These are phyloP conservation scores for Caloenas nicobarica DNA, from an alignment of 2,113 vertebrate species.

Conservation along the genomic window DNA sequence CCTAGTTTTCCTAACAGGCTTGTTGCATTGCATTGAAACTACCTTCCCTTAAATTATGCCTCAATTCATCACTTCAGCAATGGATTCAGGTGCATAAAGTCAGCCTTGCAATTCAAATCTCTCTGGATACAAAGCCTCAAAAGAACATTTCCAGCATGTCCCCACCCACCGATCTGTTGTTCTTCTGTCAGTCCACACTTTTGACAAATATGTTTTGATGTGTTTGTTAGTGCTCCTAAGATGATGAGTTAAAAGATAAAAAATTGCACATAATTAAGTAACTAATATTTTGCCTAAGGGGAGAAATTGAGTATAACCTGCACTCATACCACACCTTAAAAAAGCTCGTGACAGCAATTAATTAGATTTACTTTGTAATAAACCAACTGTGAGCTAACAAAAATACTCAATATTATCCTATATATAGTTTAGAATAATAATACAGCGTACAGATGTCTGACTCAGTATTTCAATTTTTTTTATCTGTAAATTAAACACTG, in stretches of 20 bases:
- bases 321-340: background rate
- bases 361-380: background rate
- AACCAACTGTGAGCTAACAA: background rate
- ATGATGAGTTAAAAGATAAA: background rate
- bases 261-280: background rate
- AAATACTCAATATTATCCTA: background rate
- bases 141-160: background rate
- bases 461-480: background rate
- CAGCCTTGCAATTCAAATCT: background rate
- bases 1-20: background rate
- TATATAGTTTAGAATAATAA: background rate
- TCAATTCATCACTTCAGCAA: background rate
- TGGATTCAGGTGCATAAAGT: background rate
- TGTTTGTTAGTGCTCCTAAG: background rate
- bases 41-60: background rate
- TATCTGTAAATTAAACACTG: background rate
- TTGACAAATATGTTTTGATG: background rate
- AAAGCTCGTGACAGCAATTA: background rate
- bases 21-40: background rate
- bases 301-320: background rate
- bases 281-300: background rate
- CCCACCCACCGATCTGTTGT: background rate
- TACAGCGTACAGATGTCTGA: background rate
- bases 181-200: background rate
- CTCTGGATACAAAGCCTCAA: background rate